Evolutionary conservation across 30 jellyfish, hydroid and myxozoan genomes (phyloP).

Genomic region (Pelagia noctiluca): DNA sequence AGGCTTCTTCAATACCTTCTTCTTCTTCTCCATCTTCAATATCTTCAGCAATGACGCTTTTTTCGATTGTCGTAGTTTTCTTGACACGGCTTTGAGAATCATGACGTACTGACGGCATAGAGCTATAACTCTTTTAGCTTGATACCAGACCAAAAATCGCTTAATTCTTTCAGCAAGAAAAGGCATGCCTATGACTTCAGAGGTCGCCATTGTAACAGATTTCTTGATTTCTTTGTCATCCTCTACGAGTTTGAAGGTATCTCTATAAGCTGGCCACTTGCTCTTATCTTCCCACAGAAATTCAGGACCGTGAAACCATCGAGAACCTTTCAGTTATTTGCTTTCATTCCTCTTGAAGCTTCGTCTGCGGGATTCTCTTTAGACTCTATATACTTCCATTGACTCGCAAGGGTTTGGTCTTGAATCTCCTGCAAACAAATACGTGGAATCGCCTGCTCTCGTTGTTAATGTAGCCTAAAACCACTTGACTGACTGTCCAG

Average conservation of each 20-base stretch:
- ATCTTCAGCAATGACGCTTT: neutral
- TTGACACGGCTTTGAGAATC: neutral
- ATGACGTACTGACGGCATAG: neutral
- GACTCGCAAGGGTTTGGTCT: constrained; percentile 14
- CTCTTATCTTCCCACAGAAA: constrained; percentile 33
- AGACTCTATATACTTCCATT: constrained; percentile 16
- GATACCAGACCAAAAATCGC: neutral
- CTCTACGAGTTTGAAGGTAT: neutral
- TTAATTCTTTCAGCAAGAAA: neutral
- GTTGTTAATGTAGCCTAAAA: constrained; percentile 13
- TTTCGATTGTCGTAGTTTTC: neutral
- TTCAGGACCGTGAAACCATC: constrained; percentile 43
- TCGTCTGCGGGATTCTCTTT: constrained; percentile 39
- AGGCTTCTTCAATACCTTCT: constrained; percentile 1
- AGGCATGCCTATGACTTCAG: constrained; percentile 4
- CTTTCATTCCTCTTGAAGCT: constrained; percentile 25
- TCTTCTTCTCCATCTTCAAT: too few species aligned
- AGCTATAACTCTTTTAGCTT: neutral
- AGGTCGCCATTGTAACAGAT: constrained; percentile 4
- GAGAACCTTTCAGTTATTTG: neutral
- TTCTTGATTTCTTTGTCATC: neutral
- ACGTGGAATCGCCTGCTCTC: constrained; percentile 14
- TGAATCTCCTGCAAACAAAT: constrained; percentile 18
- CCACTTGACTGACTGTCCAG: constrained; percentile 42
- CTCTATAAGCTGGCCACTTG: constrained; percentile 2